Percentiles rank a stretch among this genome's conserved stretches.
Evolutionary conservation across 2,797 vertebrate species (phyloP).

Genomic region (Neoniphon sammara): DNA sequence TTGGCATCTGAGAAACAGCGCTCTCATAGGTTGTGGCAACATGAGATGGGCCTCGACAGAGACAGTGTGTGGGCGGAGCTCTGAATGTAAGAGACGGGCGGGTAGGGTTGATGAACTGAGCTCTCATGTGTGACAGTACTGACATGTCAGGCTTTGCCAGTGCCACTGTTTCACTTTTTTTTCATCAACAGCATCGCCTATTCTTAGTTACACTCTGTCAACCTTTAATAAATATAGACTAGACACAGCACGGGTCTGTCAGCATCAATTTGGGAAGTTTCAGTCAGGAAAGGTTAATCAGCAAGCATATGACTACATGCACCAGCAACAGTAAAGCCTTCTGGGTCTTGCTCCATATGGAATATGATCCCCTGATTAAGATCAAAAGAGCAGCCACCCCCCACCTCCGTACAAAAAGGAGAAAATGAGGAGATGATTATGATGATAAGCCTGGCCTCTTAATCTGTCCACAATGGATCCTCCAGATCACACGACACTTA

Average conservation of each 20-base stretch:
- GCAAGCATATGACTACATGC: neutral
- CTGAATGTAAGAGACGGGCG: constrained; percentile 54
- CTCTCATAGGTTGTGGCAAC: constrained; percentile 48
- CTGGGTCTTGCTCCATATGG: constrained; percentile 14
- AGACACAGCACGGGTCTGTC: constrained; percentile 67
- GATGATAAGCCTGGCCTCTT: constrained; percentile 18
- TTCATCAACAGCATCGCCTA: constrained; percentile 62
- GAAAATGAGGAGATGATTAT: constrained; percentile 10
- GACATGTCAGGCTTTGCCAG: constrained; percentile 57
- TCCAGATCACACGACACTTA: neutral
- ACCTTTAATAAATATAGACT: constrained; percentile 71
- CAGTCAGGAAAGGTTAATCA: constrained; percentile 36
- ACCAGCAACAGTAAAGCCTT: constrained; percentile 1
- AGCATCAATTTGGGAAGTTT: constrained; percentile 56
- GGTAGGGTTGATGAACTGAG: constrained; percentile 52
- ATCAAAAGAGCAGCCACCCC: constrained; percentile 25
- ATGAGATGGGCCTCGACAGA: constrained; percentile 45
- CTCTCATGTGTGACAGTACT: constrained; percentile 63
- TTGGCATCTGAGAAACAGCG: constrained; percentile 42
- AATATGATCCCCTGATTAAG: constrained; percentile 28
- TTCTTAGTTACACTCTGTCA: constrained; percentile 68
- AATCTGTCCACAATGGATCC: constrained; percentile 12
- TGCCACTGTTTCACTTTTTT: constrained; percentile 60
- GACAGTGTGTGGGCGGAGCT: constrained; percentile 41
- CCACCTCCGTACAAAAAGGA: constrained; percentile 4